Evolutionary conservation across 2,797 vertebrate genomes (phyloP), one percentile per base, ranked within the genome.

Genomic region (Chaunax sp.): DNA sequence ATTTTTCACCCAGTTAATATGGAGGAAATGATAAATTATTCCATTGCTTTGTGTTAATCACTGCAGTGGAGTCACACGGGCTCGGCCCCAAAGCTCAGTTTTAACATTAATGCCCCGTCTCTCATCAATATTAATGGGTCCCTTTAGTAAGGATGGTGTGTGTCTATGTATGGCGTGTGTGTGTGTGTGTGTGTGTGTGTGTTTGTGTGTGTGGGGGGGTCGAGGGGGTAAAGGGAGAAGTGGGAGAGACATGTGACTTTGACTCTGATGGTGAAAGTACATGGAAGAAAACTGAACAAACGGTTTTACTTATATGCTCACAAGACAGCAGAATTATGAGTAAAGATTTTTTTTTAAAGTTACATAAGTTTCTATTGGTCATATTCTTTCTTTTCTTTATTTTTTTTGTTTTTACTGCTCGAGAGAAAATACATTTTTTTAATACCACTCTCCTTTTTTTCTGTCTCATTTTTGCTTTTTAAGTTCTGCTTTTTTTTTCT

Each of bases 61-160:
- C 91, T 85, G 87, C 84, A 83, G 87, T 80, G 72, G 85, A 93
- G 92, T 93, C 92, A 93, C 78, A 86, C 92, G 91, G 90, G 87
- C 85, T 87, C 46, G 85, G 90, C 91, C 92, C 88, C 81, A 83
- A 91, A 91, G 90, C 92, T 92, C 84, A 90, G 85, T 88, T 92
- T 91, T 87, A 92, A 90, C 93, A 92, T 93, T 94, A 92, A 93
- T 93, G 90, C 87, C 87, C 86, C 86, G 89, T 84, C 84, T 84
- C 87, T 90, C 90, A 94, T 95, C 84, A 93, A 94, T 94, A 94
- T 94, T 94, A 90, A 94, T 92, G 81, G 58, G 43, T 78, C 83
- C 85, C 86, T 92, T 92, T 81, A 90, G 89, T 91, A 75, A 87
- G 77, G 70, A 35, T 35, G 33, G 65, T 53, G 68, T 45, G 54